Base-by-base conservation (phyloP, 2,113 vertebrate species). In the Myodes glareolus region DNA sequence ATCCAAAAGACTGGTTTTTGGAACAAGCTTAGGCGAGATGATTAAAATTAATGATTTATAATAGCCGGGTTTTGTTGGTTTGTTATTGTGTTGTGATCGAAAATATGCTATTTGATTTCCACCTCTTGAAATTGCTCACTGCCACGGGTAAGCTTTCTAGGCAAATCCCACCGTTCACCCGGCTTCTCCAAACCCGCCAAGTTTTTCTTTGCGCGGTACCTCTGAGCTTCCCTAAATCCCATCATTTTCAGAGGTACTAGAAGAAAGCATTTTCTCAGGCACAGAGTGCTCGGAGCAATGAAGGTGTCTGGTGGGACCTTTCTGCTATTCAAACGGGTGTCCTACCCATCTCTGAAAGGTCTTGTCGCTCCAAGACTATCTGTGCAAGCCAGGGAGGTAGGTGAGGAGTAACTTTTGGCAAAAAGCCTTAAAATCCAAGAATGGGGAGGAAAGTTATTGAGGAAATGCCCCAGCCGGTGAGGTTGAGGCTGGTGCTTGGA, bases 141-240 rank as follows among this genome's bases (percentile, higher is more conserved):
- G 25, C 82, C 27, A 36, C 78, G 8, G 8, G 47, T 25, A n/a
- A 29, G 42, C 87, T 93, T 95, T 81, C 92, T 95, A 96, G 77
- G 65, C 90, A 95, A 95, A 95, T 1, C 7, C 67, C 87, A 73
- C 85, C 47, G 27, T 80, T 80, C 39, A 84, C 93, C 81, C 29
- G 47, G 67, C 86, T 96, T 80, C 6, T 45, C 86, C 97, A 95
- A 97, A 97, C 50, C 45, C 87, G 36, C 61, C n/a, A 42, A 87
- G 78, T 42, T 93, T 93, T 92, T 70, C 87, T 94, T 68, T 96
- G 75, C 88, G 55, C 72, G 82, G 21, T 70, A 77, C 45, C 21
- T 36, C 7, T 3, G n/a, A 67, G 76, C 31, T 42, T 75, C 45
- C 91, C 36, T 39, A 82, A 17, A 85, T 67, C 55, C 78, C 11